A percentile compares a stretch with the other conserved stretches of the same genome.
These are phyloP conservation scores for Metopolophium dirhodum DNA, from an alignment of 1,140 invertebrate genomes.

Conservation along the genomic window DNA sequence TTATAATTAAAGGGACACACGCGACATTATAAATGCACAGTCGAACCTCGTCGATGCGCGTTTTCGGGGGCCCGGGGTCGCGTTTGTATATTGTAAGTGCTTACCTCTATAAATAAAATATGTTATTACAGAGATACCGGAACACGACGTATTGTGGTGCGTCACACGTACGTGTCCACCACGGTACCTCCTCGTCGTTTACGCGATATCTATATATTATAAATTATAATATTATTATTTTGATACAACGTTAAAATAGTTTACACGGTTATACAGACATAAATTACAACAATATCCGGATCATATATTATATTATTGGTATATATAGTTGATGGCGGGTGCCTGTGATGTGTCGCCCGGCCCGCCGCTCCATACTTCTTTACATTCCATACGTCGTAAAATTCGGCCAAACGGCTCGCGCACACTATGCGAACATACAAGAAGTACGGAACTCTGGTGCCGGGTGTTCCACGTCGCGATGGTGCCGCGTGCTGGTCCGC, in stretches of 20 bases:
- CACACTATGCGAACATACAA: conserved; percentile 49
- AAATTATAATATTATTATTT: neutral
- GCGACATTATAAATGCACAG: neutral
- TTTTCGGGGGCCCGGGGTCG: neutral
- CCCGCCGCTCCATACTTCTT: conserved; percentile 90
- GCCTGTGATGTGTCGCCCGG: conserved; percentile 61
- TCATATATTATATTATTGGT: neutral
- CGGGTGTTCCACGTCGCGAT: neutral
- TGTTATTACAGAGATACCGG: neutral
- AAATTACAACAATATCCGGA: neutral
- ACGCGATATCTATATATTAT: no score
- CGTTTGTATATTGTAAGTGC: neutral
- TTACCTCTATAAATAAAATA: neutral
- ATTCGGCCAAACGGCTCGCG: conserved; percentile 42
- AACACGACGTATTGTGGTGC: neutral
- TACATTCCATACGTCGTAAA: conserved; percentile 87
- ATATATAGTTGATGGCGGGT: neutral
- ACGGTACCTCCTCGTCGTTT: neutral
- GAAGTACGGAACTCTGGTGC: conserved; percentile 54
- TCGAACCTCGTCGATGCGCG: neutral
- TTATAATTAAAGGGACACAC: neutral
- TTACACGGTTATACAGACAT: neutral
- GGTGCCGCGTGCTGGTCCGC: neutral
- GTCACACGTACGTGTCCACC: neutral
- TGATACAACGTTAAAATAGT: neutral